phyloP scores from a whole-genome alignment of 1,140 invertebrate genomes.

The Lepidotrigona ventralis region DNA sequence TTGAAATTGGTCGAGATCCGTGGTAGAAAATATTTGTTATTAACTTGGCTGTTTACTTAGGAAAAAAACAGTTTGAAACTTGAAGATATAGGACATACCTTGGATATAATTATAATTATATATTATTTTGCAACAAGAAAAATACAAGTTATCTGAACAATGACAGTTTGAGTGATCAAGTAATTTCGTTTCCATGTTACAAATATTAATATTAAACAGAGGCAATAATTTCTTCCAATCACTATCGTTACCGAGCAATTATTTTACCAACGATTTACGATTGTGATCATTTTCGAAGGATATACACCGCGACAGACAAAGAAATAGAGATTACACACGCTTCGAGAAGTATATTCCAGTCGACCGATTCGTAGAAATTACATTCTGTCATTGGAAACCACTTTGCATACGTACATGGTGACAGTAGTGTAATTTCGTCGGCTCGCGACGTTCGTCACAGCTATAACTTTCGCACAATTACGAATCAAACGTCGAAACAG shows the following conservation, averaged over 20 bases:
- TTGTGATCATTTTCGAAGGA: neutral
- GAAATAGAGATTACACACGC: neutral
- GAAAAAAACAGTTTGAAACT: neutral
- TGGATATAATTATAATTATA: too few relatives aligned
- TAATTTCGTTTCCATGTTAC: neutral
- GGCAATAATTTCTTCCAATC: neutral
- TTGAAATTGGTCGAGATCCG: neutral
- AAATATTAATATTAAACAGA: neutral
- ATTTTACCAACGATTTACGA: neutral
- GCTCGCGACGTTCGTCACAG: neutral
- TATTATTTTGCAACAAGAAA: too few relatives aligned
- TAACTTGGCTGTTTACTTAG: neutral
- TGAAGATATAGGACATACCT: neutral
- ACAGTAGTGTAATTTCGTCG: neutral
- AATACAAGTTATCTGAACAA: neutral
- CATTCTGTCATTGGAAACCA: neutral
- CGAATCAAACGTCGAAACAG: slow-evolving; percentile 6
- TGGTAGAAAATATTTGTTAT: neutral
- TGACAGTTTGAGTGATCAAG: neutral
- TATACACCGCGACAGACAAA: neutral
- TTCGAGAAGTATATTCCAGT: neutral
- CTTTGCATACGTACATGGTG: neutral
- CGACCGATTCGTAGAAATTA: neutral
- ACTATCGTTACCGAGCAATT: neutral
- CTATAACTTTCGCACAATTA: neutral